A percentile compares a stretch with the other conserved stretches of the same genome.
Evolutionary conservation across 2,888 invertebrate species (phyloP).

Genomic region (Drosophila infuscata): DNA sequence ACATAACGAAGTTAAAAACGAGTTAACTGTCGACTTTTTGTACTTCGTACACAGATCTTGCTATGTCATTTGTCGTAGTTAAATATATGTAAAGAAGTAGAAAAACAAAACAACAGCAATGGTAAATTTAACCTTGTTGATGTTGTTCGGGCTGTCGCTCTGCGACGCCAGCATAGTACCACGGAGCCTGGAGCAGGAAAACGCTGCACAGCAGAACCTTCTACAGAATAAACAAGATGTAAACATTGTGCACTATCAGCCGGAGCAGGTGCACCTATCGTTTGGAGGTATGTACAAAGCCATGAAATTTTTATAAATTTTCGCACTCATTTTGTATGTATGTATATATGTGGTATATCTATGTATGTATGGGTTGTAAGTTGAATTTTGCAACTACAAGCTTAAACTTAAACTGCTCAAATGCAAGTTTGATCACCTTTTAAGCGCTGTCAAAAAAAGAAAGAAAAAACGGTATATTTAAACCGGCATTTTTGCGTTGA

Average conservation of each 20-base stretch:
- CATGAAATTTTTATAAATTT: neutral
- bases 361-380: conserved; percentile 6
- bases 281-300: conserved; percentile 86
- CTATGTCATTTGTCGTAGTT: conserved; percentile 33
- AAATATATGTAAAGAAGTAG: conserved; percentile 10
- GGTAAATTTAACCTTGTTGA: conserved; percentile 44
- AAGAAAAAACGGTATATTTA: neutral
- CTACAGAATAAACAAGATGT: conserved; percentile 13
- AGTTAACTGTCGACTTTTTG: neutral
- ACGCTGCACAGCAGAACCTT: neutral
- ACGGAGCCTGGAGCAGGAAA: neutral
- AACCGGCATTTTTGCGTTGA: conserved; percentile 21
- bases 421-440: conserved; percentile 11
- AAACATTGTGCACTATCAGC: conserved; percentile 86
- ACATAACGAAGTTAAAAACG: neutral
- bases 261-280: conserved; percentile 89
- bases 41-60: conserved; percentile 1
- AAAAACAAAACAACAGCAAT: conserved; percentile 32
- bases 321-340: conserved; percentile 4
- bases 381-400: conserved; percentile 5
- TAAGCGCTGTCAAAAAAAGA: neutral
- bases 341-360: neutral
- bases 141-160: conserved; percentile 34
- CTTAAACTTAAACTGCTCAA: conserved; percentile 9
- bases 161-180: conserved; percentile 19